phyloP scores from a whole-genome alignment of 2,113 vertebrate genomes.

The Orcinus orca region DNA sequence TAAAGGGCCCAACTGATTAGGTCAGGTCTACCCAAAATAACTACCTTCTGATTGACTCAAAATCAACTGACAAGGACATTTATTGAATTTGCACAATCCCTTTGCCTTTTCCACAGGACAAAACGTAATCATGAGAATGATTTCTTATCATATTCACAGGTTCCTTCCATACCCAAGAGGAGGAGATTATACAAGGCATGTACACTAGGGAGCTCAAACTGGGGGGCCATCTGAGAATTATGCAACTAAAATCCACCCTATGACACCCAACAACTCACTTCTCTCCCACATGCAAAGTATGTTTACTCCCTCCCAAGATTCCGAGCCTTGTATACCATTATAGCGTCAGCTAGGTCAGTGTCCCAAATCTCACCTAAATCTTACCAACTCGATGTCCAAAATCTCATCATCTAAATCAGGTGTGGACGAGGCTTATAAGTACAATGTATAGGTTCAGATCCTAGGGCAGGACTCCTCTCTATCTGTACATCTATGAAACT shows the following conservation, averaged over 20 bases:
- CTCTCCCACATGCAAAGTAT: neutral
- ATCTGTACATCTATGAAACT: neutral
- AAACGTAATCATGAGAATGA: neutral
- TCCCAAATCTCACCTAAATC: neutral
- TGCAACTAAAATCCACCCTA: neutral
- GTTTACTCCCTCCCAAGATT: neutral
- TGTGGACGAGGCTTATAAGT: neutral
- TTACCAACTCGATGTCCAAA: neutral
- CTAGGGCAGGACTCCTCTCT: neutral
- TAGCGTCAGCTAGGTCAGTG: neutral
- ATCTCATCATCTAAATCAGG: neutral
- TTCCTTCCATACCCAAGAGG: neutral
- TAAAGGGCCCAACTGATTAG: neutral
- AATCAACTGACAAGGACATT: neutral
- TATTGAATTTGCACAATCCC: neutral
- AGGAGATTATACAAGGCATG: neutral
- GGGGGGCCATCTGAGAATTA: neutral
- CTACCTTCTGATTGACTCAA: neutral
- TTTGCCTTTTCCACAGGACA: neutral
- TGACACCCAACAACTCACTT: fast-evolving
- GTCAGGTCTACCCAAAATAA: neutral
- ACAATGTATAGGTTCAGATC: neutral
- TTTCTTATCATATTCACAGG: neutral
- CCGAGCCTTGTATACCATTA: neutral
- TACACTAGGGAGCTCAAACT: neutral